phyloP scores from a whole-genome alignment of 2,888 invertebrate species.

The Callimorpha dominula region DNA sequence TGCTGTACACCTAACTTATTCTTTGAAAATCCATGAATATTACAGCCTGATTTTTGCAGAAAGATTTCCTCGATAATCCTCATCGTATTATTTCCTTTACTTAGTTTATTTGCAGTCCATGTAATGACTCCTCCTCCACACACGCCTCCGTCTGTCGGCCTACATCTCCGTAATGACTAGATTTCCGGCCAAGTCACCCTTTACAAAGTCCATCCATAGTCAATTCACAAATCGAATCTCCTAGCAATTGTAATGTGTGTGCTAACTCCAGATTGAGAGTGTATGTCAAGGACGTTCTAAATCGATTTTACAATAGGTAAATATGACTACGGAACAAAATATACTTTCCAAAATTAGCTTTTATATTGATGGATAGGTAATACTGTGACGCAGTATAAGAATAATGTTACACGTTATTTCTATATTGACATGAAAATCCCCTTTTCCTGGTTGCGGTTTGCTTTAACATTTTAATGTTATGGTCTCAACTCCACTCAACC shows the following conservation, averaged over 20 bases:
- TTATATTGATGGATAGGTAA: neutral
- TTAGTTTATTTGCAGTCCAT: neutral
- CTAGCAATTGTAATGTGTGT: neutral
- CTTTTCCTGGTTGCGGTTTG: neutral
- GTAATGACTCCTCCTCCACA: neutral
- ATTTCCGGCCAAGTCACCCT: neutral
- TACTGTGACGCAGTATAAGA: neutral
- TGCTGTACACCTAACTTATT: no score
- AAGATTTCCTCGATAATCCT: neutral
- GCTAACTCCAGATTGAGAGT: neutral
- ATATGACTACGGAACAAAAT: neutral
- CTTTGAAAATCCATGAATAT: neutral
- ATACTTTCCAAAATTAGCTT: constrained; percentile 2
- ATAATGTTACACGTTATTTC: neutral
- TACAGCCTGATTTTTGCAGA: neutral
- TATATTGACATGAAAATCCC: neutral
- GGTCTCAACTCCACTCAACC: neutral
- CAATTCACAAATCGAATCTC: neutral
- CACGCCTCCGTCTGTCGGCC: neutral
- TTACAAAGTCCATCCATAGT: neutral
- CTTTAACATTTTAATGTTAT: neutral
- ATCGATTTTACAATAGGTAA: neutral
- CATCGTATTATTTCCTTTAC: neutral
- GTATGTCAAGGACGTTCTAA: neutral
- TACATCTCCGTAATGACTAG: neutral